Evolutionary conservation across 2,888 invertebrate genomes (phyloP).

Genomic region (Ichneumon xanthorius): DNA sequence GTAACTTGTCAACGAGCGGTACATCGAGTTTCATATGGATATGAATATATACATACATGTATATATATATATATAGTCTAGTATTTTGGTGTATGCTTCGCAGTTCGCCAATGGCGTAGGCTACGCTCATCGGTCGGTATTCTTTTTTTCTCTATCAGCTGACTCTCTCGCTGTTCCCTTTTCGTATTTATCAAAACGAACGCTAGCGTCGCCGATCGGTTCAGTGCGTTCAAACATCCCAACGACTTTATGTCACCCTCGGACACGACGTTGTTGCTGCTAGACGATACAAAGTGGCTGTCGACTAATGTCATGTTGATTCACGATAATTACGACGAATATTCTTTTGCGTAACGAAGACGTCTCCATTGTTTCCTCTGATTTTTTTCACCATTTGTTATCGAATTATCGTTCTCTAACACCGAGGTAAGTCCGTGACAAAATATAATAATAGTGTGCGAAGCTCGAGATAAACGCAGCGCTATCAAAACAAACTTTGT

Average conservation of each 20-base stretch:
- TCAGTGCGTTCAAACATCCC: conserved; percentile 62
- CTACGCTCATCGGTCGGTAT: conserved; percentile 31
- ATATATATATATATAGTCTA: conserved; percentile 1
- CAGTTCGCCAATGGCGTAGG: conserved; percentile 9
- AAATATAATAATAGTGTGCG: not conserved
- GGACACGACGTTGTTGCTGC: not conserved
- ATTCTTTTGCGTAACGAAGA: conserved; percentile 15
- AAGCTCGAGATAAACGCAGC: not conserved
- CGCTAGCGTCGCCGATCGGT: conserved; percentile 38
- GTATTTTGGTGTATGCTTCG: not conserved
- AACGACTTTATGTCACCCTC: conserved; percentile 42
- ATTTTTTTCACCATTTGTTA: not conserved
- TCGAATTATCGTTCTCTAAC: not conserved
- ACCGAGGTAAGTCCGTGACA: conserved; percentile 16
- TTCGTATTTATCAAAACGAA: conserved; percentile 65
- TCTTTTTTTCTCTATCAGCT: conserved; percentile 69
- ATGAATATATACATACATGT: not conserved
- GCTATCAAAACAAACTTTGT: not conserved
- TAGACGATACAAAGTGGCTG: conserved; percentile 9
- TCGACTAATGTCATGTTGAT: conserved; percentile 9
- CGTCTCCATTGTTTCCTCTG: not conserved
- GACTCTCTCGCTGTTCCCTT: conserved; percentile 71
- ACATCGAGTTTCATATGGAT: not conserved
- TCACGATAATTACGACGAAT: conserved; percentile 7
- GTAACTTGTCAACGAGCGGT: not conserved